Percentiles rank a stretch among this genome's conserved stretches.
phyloP scores from a whole-genome alignment of 2,113 vertebrate genomes.

The Myocastor coypus region DNA sequence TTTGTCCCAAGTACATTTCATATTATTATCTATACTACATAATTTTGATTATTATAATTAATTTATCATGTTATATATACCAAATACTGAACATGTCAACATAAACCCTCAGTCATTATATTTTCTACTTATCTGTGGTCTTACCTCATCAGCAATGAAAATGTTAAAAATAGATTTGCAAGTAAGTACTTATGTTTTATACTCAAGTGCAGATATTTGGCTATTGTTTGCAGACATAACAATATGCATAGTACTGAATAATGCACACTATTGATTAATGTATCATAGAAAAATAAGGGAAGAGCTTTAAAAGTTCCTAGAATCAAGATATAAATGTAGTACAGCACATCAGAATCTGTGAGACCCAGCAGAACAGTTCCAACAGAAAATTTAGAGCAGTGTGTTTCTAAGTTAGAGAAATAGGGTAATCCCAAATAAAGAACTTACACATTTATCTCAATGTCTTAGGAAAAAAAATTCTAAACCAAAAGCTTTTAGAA shows the following conservation, averaged over 20 bases:
- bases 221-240: not conserved
- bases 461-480: not conserved
- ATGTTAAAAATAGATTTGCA: slow-evolving; percentile 7
- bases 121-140: not conserved
- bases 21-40: not conserved
- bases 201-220: not conserved
- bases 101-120: not conserved
- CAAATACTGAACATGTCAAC: slow-evolving; percentile 2
- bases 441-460: not conserved
- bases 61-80: not conserved
- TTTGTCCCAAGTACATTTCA: not conserved
- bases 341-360: not conserved
- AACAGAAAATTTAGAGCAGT: not conserved
- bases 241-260: not conserved
- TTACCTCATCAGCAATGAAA: slow-evolving; percentile 28
- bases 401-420: not conserved
- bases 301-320: no score
- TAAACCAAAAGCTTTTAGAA: not conserved
- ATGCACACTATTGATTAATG: not conserved
- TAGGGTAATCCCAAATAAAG: not conserved
- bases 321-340: not conserved
- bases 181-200: not conserved
- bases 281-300: not conserved
- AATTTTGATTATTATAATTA: not conserved
- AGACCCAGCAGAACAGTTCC: not conserved